Evolutionary conservation across 2,888 invertebrate species (phyloP).

Genomic region (Apotomis betuletana): DNA sequence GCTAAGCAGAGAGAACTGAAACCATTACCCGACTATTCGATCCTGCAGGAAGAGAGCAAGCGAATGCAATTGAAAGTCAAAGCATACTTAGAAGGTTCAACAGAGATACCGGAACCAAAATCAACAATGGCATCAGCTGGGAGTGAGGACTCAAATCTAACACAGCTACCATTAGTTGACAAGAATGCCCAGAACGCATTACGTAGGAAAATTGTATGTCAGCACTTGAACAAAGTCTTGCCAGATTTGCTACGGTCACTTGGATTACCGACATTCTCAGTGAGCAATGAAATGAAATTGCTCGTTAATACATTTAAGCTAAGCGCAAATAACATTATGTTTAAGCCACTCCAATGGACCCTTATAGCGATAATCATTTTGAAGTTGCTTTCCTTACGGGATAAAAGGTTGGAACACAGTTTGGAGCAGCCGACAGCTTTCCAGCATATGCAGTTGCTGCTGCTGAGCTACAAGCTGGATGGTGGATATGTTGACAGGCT

Average conservation of each 20-base stretch:
- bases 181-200: conserved; percentile 86
- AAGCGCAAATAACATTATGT: conserved; percentile 87
- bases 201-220: conserved; percentile 87
- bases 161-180: conserved; percentile 86
- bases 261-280: conserved; percentile 67
- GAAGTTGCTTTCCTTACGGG: conserved; percentile 81
- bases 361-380: conserved; percentile 87
- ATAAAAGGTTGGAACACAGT: conserved; percentile 62
- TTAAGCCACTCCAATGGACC: conserved; percentile 88
- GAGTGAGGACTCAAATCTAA: conserved; percentile 59
- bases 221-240: conserved; percentile 85
- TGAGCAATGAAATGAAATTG: conserved; percentile 74
- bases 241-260: conserved; percentile 83
- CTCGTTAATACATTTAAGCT: conserved; percentile 87
- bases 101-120: conserved; percentile 66
- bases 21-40: conserved; percentile 85
- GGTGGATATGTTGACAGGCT: conserved; percentile 78
- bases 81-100: conserved; percentile 84
- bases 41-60: conserved; percentile 85
- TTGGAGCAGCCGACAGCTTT: conserved; percentile 65
- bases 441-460: conserved; percentile 73
- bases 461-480: conserved; percentile 79
- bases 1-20: conserved; percentile 70
- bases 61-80: conserved; percentile 86
- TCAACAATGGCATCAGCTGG: conserved; percentile 50